Conservation (phyloP, 2,113 vertebrate species). For the Melierax canorus region DNA sequence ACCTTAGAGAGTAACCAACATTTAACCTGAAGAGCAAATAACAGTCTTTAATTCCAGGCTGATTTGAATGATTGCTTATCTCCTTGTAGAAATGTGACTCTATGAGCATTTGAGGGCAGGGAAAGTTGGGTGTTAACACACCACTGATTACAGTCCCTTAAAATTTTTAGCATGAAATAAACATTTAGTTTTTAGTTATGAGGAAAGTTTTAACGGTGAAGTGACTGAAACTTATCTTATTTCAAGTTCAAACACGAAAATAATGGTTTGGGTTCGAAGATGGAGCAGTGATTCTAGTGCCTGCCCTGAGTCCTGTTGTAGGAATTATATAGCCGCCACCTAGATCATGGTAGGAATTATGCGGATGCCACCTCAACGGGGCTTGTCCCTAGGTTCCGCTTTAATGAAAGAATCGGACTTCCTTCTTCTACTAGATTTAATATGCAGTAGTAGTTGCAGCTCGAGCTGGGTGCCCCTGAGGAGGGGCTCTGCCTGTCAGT, state of each 20-base stretch:
- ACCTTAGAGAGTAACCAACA: background rate
- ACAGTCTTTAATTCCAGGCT: background rate
- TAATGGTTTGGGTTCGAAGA: background rate
- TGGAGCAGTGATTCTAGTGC: background rate
- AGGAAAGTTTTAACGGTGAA: background rate
- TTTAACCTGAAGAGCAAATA: background rate
- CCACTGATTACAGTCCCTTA: background rate
- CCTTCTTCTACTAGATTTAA: background rate
- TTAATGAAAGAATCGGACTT: background rate
- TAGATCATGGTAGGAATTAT: background rate
- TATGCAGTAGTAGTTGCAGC: background rate
- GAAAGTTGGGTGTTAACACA: background rate
- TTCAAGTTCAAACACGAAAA: background rate
- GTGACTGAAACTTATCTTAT: background rate
- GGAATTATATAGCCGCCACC: background rate
- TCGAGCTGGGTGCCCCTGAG: background rate
- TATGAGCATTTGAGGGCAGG: background rate
- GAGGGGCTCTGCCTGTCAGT: background rate
- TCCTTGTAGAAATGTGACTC: background rate
- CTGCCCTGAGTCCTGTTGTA: background rate
- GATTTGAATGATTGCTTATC: background rate
- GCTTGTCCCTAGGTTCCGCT: background rate
- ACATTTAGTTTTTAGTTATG: background rate
- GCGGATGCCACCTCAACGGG: background rate
- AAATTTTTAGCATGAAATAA: background rate